Evolutionary conservation across 2,888 invertebrate species (phyloP), one percentile per base, ranked within the genome.

Genomic region (Rambutsinella grinnellia): DNA sequence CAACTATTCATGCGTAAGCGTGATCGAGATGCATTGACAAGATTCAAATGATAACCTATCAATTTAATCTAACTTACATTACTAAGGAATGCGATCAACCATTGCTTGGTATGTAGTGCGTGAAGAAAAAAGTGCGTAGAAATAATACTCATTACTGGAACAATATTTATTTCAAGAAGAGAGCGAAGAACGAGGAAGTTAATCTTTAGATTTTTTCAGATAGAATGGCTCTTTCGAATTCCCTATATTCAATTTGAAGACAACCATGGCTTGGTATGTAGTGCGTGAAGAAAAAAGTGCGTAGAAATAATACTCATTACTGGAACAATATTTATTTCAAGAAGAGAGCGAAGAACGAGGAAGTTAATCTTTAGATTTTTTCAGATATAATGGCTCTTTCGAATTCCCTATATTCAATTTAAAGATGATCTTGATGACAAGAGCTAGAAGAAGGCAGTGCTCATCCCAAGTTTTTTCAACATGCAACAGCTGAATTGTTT

Each of bases 261-360:
- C n/a, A n/a, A n/a, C n/a, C n/a, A n/a, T n/a, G n/a, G n/a, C 36
- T 5, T 36, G 36, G 13, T 36, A 36, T 36, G 6, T 36, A 13
- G 13, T 36, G 36, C 36, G 36, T 36, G 36, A 36, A n/a, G n/a
- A n/a, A 36, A 36, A 36, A 36, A 8, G 36, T 36, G 36, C 36
- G 36, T 23, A 23, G 51, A 17, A 19, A 21, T n/a, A 23, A 17
- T n/a, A 3, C n/a, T 57, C n/a, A 10, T 28, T 27, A 28, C 58
- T 28, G 24, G 23, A 60, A 24, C 47, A 36, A 36, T 36, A 61
- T 47, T 47, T 47, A 44, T 61, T 46, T 24, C 54, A n/a, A 3
- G n/a, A n/a, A n/a, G n/a, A n/a, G n/a, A n/a, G n/a, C 8, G n/a
- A 61, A 61, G 61, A 61, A 61, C 61, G 61, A 61, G 61, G 61